Evolutionary conservation across 2,797 vertebrate species (phyloP), one percentile per base, ranked within the genome.

Genomic region (Periophthalmus magnuspinnatus): DNA sequence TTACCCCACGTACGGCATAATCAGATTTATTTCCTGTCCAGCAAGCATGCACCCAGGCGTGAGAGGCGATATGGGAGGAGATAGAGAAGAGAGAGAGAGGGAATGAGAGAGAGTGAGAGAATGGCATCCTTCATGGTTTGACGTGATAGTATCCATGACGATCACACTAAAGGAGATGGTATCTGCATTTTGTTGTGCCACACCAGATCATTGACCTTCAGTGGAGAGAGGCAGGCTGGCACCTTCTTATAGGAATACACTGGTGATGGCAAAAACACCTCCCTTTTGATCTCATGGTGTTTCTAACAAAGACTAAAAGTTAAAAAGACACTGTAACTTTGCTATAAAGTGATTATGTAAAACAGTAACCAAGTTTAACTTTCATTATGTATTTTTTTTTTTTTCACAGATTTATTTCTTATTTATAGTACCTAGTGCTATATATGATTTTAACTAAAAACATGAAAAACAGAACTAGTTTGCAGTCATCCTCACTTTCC

Each of bases 21-120:
- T 90, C 83, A 83, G 88, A 89, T 91, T 90, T 91, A 91, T 90
- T 86, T 83, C 86, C 85, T 85, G 89, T 91, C 86, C 85, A 3
- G 79, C 71, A 58, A 79, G 82, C 83, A 82, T 81, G 77, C 38
- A 34, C 33, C 2, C 52, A 79, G 81, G 76, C 75, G 72, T 70
- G 66, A 70, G 81, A 87, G 52, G 78, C 74, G 82, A 86, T 85
- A 85, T 80, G 74, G 60, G 55, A 54, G 76, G 32, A 71, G 81
- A 84, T 77, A 75, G 65, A 72, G 77, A 84, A 75, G 76, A 59
- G 71, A 71, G 77, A 19, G 69, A 70, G 28, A 72, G 24, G 62
- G 65, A 62, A 71, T 80, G 69, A 67, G 79, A 59, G 71, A 71
- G 77, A 17, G 68, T 69, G 28, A 72, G 24, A 64, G 65, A 62